phyloP scores from a whole-genome alignment of 92 coral and sea anemone genomes.

The Heteractis magnifica region DNA sequence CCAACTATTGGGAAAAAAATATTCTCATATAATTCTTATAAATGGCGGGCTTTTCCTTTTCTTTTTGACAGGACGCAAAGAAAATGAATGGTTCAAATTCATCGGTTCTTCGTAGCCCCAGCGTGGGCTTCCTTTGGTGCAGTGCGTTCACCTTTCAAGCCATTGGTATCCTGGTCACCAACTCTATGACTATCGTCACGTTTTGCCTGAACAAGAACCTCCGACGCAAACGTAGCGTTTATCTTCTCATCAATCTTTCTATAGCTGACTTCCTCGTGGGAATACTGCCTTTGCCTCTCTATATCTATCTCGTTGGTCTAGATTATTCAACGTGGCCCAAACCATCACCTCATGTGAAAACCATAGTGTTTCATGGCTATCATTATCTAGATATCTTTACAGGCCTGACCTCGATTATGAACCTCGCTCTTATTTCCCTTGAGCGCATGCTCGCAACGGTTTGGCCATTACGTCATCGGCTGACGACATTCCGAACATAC shows the following conservation, averaged over 20 bases:
- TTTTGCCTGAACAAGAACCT: conserved; percentile 37
- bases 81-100: conserved; percentile 21
- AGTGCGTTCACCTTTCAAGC: conserved; percentile 31
- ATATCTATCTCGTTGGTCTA: conserved; percentile 29
- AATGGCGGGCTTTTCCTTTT: not conserved
- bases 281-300: conserved; percentile 39
- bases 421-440: conserved; percentile 46
- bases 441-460: conserved; percentile 60
- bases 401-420: conserved; percentile 54
- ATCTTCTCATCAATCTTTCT: conserved; percentile 39
- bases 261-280: conserved; percentile 45
- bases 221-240: conserved; percentile 39
- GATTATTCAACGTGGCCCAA: conserved; percentile 6
- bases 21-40: not conserved
- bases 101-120: not conserved
- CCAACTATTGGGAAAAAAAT: not conserved
- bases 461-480: conserved; percentile 61
- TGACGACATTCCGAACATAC: conserved; percentile 33
- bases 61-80: not conserved
- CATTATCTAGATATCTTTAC: conserved; percentile 45
- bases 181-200: conserved; percentile 32
- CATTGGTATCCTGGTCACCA: conserved; percentile 27
- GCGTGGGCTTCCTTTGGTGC: conserved; percentile 33
- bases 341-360: not conserved
- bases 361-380: not conserved